Percentiles rank a stretch among this genome's conserved stretches.
phyloP scores from a whole-genome alignment of 1,140 invertebrate species.

The Probaryconus sp. region DNA sequence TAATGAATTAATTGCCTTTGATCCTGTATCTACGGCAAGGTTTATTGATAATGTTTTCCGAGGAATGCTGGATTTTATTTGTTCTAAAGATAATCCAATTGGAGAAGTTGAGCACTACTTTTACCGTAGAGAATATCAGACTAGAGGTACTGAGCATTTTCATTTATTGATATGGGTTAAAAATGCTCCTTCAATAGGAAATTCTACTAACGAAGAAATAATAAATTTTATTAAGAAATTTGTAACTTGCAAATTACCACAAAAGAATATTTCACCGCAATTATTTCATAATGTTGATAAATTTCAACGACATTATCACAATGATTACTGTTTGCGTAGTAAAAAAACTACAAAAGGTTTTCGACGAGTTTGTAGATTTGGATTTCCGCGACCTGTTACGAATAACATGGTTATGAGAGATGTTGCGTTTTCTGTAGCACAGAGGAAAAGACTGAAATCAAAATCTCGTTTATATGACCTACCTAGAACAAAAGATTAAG shows the following conservation, averaged over 20 bases:
- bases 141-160: slow-evolving; percentile 41
- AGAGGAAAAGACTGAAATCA: too few relatives aligned
- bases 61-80: slow-evolving; percentile 57
- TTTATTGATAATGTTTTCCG: slow-evolving; percentile 58
- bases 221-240: too few relatives aligned
- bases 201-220: background rate
- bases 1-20: slow-evolving; percentile 53
- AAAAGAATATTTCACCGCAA: slow-evolving; percentile 22
- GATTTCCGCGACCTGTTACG: too few relatives aligned
- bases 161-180: slow-evolving; percentile 54
- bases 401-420: background rate
- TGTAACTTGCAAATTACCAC: too few relatives aligned
- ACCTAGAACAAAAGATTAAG: too few relatives aligned
- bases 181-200: slow-evolving; percentile 31
- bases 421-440: too few relatives aligned
- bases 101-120: slow-evolving; percentile 57
- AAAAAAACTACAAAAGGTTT: too few relatives aligned
- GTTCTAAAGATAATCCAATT: slow-evolving; percentile 52
- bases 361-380: too few relatives aligned
- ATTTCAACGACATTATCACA: too few relatives aligned
- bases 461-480: too few relatives aligned
- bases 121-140: slow-evolving; percentile 54
- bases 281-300: background rate
- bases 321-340: too few relatives aligned
- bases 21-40: slow-evolving; percentile 57